These are phyloP conservation scores for Crotalus horridus DNA, from an alignment of 2,113 vertebrate genomes.

Conservation along the genomic window DNA sequence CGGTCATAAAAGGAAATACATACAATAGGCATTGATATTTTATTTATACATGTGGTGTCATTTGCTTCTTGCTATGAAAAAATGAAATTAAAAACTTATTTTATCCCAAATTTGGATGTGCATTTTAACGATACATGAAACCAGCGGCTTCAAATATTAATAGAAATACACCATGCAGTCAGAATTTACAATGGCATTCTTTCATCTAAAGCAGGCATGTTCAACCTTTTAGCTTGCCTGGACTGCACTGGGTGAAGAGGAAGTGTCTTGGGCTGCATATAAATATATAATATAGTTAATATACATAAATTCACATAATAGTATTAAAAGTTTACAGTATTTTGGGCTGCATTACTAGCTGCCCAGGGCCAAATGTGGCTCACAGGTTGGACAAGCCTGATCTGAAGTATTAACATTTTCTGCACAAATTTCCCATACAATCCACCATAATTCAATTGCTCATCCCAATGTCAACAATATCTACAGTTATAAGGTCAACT, in stretches of 20 bases:
- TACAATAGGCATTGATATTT: neutral
- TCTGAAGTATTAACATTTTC: neutral
- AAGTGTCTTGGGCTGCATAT: neutral
- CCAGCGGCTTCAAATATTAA: neutral
- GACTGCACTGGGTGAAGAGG: neutral
- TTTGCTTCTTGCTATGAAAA: neutral
- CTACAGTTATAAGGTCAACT: neutral
- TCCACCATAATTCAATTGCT: neutral
- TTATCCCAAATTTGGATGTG: neutral
- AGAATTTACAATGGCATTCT: neutral
- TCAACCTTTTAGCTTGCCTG: neutral
- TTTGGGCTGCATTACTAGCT: neutral
- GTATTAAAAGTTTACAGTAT: neutral
- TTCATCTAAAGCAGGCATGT: neutral
- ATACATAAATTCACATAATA: neutral
- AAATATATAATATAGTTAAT: neutral
- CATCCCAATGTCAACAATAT: neutral
- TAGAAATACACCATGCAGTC: neutral
- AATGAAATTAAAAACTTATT: neutral
- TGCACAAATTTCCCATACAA: slow-evolving; percentile 5
- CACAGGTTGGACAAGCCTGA: neutral
- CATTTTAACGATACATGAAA: neutral
- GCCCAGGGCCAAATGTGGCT: neutral
- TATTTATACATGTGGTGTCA: neutral
- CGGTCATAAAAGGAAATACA: neutral